Percentiles rank a stretch among this genome's conserved stretches.
Evolutionary conservation across 2,797 vertebrate species (phyloP).

Genomic region (Bovichtus variegatus): DNA sequence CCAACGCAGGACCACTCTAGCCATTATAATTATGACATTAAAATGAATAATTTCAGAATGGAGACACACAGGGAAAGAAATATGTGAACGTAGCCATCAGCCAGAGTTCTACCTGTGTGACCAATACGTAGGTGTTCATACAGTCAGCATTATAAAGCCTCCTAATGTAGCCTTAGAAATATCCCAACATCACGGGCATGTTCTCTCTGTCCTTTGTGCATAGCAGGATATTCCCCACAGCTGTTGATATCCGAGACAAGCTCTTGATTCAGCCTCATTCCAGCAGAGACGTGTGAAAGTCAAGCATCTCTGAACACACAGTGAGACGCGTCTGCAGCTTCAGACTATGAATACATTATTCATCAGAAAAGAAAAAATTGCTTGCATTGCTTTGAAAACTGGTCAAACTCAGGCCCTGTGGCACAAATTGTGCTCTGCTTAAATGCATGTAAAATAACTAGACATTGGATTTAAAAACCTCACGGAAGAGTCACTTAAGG

Average conservation of each 20-base stretch:
- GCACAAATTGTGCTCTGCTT: constrained; percentile 46
- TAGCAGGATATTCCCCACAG: constrained; percentile 58
- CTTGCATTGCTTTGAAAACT: constrained; percentile 46
- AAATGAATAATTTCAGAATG: background rate
- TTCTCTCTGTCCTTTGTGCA: constrained; percentile 23
- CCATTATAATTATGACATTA: background rate
- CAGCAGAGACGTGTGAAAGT: constrained; percentile 78
- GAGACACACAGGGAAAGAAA: background rate
- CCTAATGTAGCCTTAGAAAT: constrained; percentile 32
- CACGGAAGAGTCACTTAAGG: background rate
- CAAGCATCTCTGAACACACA: constrained; percentile 75
- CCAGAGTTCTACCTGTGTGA: constrained; percentile 1
- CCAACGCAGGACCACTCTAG: background rate
- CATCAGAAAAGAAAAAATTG: constrained; percentile 71
- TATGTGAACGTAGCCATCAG: background rate
- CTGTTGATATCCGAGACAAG: constrained; percentile 64
- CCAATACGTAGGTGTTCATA: constrained; percentile 6
- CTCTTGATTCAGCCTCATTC: constrained; percentile 75
- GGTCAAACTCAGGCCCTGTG: constrained; percentile 44
- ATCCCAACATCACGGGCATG: constrained; percentile 28
- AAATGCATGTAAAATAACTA: constrained; percentile 35
- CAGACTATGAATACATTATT: constrained; percentile 78
- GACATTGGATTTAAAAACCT: constrained; percentile 5
- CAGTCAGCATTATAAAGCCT: background rate
- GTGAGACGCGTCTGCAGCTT: constrained; percentile 64